Evolutionary conservation across 2,888 invertebrate genomes (phyloP).

Genomic region (Apamea anceps): DNA sequence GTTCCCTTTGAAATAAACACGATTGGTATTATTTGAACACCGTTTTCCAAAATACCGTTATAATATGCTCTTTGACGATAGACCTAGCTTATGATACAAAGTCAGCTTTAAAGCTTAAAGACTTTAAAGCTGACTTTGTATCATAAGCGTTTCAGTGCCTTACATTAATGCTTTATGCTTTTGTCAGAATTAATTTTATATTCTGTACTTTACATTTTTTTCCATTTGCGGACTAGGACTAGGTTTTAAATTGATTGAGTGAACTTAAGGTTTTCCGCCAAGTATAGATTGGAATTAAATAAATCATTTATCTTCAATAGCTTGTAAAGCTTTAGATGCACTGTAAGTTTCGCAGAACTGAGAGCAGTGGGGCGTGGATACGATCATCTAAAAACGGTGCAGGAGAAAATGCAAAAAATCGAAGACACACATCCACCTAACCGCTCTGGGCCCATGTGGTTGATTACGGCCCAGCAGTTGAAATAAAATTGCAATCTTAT

Average conservation of each 20-base stretch:
- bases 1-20: not conserved
- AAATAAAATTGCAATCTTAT: not conserved
- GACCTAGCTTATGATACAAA: too few relatives aligned
- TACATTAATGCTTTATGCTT: too few relatives aligned
- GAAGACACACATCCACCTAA: not conserved
- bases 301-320: not conserved
- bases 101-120: too few relatives aligned
- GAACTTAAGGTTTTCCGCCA: not conserved
- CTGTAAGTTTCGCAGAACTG: not conserved
- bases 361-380: not conserved
- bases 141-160: not conserved
- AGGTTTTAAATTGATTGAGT: not conserved
- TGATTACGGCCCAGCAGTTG: not conserved
- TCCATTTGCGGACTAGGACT: not conserved
- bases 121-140: not conserved
- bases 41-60: not conserved
- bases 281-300: not conserved
- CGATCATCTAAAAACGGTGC: not conserved
- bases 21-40: not conserved
- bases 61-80: not conserved
- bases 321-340: not conserved
- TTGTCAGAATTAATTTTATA: not conserved
- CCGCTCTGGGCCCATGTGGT: too few relatives aligned
- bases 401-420: not conserved
- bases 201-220: not conserved